Conservation (phyloP, 2,797 vertebrate genomes). For the Falco cherrug region DNA sequence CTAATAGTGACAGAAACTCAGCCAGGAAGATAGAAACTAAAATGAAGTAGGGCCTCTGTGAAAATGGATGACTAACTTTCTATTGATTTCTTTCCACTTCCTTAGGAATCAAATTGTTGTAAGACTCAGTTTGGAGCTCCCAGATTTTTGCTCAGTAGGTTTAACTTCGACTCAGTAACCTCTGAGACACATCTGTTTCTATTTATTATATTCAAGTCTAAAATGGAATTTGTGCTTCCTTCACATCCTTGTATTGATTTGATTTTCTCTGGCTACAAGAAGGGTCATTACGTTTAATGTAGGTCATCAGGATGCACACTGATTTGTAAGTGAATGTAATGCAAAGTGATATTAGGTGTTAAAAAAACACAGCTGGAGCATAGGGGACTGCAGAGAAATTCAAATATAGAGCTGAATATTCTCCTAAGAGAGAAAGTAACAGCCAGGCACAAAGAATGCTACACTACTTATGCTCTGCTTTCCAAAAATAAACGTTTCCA, state of each 20-base stretch:
- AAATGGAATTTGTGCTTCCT: slow-evolving; percentile 26
- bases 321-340: neutral
- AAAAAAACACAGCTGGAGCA: neutral
- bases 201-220: slow-evolving; percentile 5
- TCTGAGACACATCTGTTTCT: slow-evolving; percentile 2
- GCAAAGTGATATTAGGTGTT: neutral
- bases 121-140: neutral
- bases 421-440: neutral
- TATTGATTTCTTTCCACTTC: slow-evolving; percentile 53
- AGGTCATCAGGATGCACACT: neutral
- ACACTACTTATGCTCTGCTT: neutral
- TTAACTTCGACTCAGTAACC: neutral
- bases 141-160: slow-evolving; percentile 1
- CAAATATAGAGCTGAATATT: neutral
- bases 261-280: slow-evolving; percentile 5
- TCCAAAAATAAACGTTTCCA: neutral
- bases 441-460: neutral
- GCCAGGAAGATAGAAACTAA: neutral
- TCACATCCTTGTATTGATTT: neutral
- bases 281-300: neutral
- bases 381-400: neutral
- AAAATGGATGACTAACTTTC: slow-evolving; percentile 47
- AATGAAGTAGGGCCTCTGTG: neutral
- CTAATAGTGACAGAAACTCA: slow-evolving; percentile 9
- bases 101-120: slow-evolving; percentile 19